Evolutionary conservation across 2,113 vertebrate genomes (phyloP).

Genomic region (Anarrhichthys ocellatus): DNA sequence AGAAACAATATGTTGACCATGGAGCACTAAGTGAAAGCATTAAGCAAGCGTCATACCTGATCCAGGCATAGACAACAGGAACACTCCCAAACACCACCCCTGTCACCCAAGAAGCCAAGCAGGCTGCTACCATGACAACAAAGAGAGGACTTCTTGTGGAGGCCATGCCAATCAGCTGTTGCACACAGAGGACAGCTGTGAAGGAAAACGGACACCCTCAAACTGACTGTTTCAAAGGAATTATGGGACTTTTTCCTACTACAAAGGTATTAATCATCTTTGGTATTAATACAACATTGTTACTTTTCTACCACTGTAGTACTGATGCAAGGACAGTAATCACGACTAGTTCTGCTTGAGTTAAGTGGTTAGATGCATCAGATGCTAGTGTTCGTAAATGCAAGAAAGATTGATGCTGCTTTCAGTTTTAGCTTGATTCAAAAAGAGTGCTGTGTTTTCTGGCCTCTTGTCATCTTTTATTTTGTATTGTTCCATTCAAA

Average conservation of each 20-base stretch:
- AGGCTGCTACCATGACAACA: constrained; percentile 59
- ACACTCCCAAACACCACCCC: constrained; percentile 79
- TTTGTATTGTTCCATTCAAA: neutral
- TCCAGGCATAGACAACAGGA: constrained; percentile 80
- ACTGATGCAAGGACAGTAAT: neutral
- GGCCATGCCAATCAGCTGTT: constrained; percentile 58
- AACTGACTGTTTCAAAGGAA: neutral
- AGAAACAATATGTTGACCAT: neutral
- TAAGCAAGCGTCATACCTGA: constrained; percentile 64
- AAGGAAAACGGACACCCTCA: neutral
- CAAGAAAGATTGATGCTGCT: neutral
- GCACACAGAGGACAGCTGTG: constrained; percentile 78
- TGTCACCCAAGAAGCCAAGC: constrained; percentile 76
- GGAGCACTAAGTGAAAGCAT: neutral
- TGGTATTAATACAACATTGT: neutral
- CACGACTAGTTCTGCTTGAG: neutral
- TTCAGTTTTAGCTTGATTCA: neutral
- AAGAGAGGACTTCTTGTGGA: constrained; percentile 51
- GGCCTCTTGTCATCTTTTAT: neutral
- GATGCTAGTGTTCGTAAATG: neutral
- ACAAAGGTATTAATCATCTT: neutral
- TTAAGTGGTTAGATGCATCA: neutral
- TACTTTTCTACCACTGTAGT: neutral
- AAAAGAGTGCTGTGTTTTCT: neutral
- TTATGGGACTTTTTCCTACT: neutral